A percentile compares a stretch with the other conserved stretches of the same genome.
Evolutionary conservation across 64 coral and sea anemone genomes (phyloP).

Genomic region (Catalaphyllia jardinei): DNA sequence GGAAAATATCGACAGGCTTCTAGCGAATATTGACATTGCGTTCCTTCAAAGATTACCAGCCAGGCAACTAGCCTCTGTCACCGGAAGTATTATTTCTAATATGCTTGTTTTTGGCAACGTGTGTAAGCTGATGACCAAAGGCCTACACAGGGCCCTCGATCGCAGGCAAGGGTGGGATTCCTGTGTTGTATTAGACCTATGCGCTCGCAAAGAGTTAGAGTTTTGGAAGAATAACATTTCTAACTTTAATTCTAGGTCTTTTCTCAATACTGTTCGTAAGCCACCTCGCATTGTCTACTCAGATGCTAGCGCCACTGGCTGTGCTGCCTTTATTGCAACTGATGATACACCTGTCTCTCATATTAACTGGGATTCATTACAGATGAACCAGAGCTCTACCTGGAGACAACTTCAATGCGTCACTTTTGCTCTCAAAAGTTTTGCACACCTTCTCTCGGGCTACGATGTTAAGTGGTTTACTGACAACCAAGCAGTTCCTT

Average conservation of each 20-base stretch:
- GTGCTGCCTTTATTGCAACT: not conserved
- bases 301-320: constrained; percentile 51
- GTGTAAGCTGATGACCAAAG: constrained; percentile 67
- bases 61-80: constrained; percentile 62
- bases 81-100: constrained; percentile 54
- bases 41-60: constrained; percentile 54
- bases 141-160: constrained; percentile 36
- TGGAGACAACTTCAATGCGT: too few relatives aligned
- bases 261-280: not conserved
- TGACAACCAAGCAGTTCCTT: constrained; percentile 49
- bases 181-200: constrained; percentile 4
- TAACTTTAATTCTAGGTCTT: not conserved
- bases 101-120: constrained; percentile 69
- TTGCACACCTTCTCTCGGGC: not conserved
- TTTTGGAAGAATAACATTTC: not conserved
- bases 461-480: constrained; percentile 57
- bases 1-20: too few relatives aligned
- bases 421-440: too few relatives aligned
- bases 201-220: too few relatives aligned
- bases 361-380: too few relatives aligned
- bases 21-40: too few relatives aligned
- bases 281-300: constrained; percentile 48
- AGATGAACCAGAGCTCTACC: too few relatives aligned
- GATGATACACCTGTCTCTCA: too few relatives aligned
- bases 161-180: constrained; percentile 30